A percentile compares a stretch with the other conserved stretches of the same genome.
Conservation (phyloP, 2,113 vertebrate species). For the Xiphias gladius region DNA sequence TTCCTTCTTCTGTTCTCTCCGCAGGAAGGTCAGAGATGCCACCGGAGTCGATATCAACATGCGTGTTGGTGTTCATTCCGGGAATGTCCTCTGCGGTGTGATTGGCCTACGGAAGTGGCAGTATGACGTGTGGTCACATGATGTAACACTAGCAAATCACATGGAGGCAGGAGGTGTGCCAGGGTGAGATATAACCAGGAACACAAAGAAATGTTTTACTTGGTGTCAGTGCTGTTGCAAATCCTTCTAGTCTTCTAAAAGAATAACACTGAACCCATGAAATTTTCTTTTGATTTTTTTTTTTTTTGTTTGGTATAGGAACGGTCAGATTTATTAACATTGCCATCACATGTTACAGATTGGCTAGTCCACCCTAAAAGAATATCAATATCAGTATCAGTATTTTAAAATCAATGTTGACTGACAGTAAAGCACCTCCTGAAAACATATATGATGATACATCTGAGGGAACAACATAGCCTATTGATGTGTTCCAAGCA, state of each 20-base stretch:
- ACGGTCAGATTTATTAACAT: neutral
- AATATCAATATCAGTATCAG: neutral
- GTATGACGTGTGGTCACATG: conserved; percentile 99
- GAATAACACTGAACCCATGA: neutral
- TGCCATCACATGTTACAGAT: neutral
- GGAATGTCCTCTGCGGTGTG: conserved; percentile 96
- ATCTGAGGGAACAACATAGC: neutral
- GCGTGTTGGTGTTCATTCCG: conserved; percentile 97
- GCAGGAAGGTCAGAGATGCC: conserved; percentile 95
- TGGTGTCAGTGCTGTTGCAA: neutral
- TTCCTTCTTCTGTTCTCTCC: neutral
- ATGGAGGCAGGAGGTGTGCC: conserved; percentile 99
- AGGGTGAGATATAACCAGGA: conserved; percentile 85
- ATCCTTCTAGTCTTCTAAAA: neutral
- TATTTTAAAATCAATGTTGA: neutral
- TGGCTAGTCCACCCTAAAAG: neutral
- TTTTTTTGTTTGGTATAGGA: too few relatives aligned
- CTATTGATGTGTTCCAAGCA: conserved; percentile 2
- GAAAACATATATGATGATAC: neutral
- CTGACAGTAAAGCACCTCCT: conserved; percentile 6
- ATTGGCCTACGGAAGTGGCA: conserved; percentile 99
- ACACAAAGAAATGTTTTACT: neutral
- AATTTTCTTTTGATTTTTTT: neutral
- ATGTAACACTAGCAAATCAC: conserved; percentile 97
- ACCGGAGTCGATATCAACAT: conserved; percentile 98